Percentiles rank a stretch among this genome's conserved stretches.
These are phyloP conservation scores for Heterotis niloticus DNA, from an alignment of 2,113 vertebrate species.

Conservation along the genomic window DNA sequence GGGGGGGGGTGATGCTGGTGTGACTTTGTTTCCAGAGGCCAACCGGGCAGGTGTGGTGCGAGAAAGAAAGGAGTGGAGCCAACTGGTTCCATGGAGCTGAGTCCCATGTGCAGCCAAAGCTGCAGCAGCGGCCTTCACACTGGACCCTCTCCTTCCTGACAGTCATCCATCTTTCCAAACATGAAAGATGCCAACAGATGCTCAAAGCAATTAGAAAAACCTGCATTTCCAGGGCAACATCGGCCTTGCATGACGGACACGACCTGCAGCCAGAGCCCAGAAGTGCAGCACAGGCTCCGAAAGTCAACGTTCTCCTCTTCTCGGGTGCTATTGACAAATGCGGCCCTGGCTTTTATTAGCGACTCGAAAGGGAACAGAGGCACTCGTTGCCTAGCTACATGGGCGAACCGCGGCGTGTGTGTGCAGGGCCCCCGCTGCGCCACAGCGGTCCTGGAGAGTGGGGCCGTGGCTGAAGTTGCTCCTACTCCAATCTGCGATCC, in stretches of 20 bases:
- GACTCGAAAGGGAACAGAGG: constrained; percentile 11
- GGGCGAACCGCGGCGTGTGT: not conserved
- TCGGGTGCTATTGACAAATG: not conserved
- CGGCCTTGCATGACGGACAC: not conserved
- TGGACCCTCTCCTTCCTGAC: not conserved
- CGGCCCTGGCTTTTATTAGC: not conserved
- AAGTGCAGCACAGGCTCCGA: not conserved
- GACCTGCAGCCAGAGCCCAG: not conserved
- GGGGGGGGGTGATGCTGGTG: no score
- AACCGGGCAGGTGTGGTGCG: constrained; percentile 1
- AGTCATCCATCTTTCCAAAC: not conserved
- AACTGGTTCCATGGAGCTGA: constrained; percentile 3
- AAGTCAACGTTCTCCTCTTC: not conserved
- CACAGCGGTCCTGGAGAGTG: not conserved
- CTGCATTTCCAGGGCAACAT: no score
- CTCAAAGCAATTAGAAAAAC: not conserved
- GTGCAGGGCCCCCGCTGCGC: not conserved
- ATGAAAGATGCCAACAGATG: not conserved
- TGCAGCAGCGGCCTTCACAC: not conserved
- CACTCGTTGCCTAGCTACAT: constrained; percentile 19
- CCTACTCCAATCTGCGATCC: not conserved
- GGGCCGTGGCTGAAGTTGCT: not conserved
- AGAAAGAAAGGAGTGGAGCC: constrained; percentile 2
- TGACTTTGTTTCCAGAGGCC: not conserved
- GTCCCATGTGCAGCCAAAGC: no score